Evolutionary conservation across 1,140 invertebrate species (phyloP).

Genomic region (Aplysia californica): DNA sequence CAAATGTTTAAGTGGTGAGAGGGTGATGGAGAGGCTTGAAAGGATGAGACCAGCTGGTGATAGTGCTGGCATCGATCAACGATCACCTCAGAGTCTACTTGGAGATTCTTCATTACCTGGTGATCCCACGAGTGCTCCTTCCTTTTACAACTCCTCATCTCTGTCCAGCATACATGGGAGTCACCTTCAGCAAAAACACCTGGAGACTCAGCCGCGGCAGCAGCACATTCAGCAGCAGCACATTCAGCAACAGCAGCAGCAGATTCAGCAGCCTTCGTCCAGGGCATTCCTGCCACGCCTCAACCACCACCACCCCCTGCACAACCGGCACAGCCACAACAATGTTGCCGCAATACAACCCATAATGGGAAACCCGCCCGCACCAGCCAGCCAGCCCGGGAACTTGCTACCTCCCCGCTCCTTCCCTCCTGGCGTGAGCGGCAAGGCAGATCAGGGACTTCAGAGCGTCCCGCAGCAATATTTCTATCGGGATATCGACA

Average conservation of each 20-base stretch:
- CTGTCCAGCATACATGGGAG: no score
- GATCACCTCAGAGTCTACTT: no score
- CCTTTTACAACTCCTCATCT: no score
- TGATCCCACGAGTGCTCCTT: no score
- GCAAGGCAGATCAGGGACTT: not conserved
- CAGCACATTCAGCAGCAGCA: not conserved
- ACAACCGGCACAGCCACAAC: slow-evolving; percentile 2
- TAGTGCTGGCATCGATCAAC: no score
- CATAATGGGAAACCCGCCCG: not conserved
- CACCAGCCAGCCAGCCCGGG: not conserved
- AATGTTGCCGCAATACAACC: not conserved
- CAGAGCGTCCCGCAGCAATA: not conserved
- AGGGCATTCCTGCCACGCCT: not conserved
- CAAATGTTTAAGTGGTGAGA: not conserved
- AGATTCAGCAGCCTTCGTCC: not conserved
- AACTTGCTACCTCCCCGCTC: not conserved
- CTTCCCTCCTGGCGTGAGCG: not conserved
- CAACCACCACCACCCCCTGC: slow-evolving; percentile 20
- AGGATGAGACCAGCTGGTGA: no score
- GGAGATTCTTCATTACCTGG: no score
- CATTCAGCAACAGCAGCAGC: not conserved
- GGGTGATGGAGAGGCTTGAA: not conserved
- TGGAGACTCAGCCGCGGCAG: no score
- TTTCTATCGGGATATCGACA: not conserved
- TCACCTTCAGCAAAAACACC: no score